Conservation (phyloP, 1,140 invertebrate genomes). For the Acromyrmex heyeri region DNA sequence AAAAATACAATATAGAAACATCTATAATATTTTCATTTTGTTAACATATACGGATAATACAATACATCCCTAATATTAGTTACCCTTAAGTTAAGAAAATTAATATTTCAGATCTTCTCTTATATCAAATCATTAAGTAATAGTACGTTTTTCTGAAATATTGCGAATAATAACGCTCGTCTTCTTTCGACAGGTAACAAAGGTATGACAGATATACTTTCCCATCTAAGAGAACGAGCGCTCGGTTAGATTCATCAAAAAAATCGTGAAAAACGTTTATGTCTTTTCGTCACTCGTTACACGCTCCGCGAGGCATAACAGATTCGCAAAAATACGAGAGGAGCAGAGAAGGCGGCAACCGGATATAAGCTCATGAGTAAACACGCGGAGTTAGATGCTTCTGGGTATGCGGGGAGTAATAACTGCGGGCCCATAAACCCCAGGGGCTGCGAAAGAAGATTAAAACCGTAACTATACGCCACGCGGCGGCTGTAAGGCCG, state of each 20-base stretch:
- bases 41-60: too few species aligned
- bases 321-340: constrained; percentile 4
- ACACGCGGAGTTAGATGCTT: constrained; percentile 44
- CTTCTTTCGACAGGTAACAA: background rate
- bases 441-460: constrained; percentile 51
- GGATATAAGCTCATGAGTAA: constrained; percentile 48
- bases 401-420: constrained; percentile 30
- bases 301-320: background rate
- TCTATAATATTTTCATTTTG: too few species aligned
- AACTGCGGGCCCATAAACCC: constrained; percentile 47
- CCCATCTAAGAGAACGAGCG: background rate
- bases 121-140: background rate
- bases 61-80: too few species aligned
- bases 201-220: too few species aligned
- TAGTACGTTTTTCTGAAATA: background rate
- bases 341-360: background rate
- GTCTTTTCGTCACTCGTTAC: constrained; percentile 10
- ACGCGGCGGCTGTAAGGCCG: constrained; percentile 7
- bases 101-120: background rate
- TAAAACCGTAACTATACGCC: constrained; percentile 60
- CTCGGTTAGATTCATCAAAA: constrained; percentile 4
- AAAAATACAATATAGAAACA: too few species aligned
- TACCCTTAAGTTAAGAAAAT: background rate
- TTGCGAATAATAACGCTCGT: background rate
- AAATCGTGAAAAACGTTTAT: constrained; percentile 22